These are phyloP conservation scores for Drosophila sechellia DNA, from an alignment of 1,140 invertebrate genomes.

Conservation along the genomic window DNA sequence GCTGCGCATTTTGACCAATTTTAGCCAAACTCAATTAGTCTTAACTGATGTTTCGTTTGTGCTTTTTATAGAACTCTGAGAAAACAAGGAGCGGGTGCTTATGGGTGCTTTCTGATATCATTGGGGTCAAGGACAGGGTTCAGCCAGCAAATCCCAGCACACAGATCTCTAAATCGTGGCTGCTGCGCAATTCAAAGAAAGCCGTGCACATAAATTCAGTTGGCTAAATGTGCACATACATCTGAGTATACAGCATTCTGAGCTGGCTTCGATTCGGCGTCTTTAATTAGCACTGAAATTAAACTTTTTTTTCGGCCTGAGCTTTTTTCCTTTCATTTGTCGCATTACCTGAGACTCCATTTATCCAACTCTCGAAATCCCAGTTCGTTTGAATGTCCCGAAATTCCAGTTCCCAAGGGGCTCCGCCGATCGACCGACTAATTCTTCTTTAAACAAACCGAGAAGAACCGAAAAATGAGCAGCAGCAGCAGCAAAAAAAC, in stretches of 20 bases:
- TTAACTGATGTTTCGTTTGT: slow-evolving; percentile 64
- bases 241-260: slow-evolving; percentile 16
- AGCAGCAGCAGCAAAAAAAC: not conserved
- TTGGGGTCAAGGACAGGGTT: slow-evolving; percentile 64
- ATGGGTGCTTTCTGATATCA: slow-evolving; percentile 56
- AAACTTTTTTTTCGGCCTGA: slow-evolving; percentile 38
- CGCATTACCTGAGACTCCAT: slow-evolving; percentile 50
- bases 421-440: slow-evolving; percentile 62
- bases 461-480: slow-evolving; percentile 30
- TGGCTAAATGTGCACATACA: slow-evolving; percentile 25
- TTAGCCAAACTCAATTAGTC: slow-evolving; percentile 75
- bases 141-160: slow-evolving; percentile 25
- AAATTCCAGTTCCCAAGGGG: slow-evolving; percentile 56
- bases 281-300: slow-evolving; percentile 79
- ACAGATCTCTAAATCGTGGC: slow-evolving; percentile 18
- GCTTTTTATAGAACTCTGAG: slow-evolving; percentile 46
- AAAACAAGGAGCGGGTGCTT: slow-evolving; percentile 36
- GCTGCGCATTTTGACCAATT: slow-evolving; percentile 76
- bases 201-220: slow-evolving; percentile 65
- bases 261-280: slow-evolving; percentile 34
- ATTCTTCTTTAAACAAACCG: slow-evolving; percentile 75
- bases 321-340: slow-evolving; percentile 47
- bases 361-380: slow-evolving; percentile 1
- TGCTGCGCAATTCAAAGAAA: slow-evolving; percentile 76
- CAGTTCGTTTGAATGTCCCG: slow-evolving; percentile 11